Conservation (phyloP, 1,140 invertebrate genomes). For the Condylostylus longicornis region DNA sequence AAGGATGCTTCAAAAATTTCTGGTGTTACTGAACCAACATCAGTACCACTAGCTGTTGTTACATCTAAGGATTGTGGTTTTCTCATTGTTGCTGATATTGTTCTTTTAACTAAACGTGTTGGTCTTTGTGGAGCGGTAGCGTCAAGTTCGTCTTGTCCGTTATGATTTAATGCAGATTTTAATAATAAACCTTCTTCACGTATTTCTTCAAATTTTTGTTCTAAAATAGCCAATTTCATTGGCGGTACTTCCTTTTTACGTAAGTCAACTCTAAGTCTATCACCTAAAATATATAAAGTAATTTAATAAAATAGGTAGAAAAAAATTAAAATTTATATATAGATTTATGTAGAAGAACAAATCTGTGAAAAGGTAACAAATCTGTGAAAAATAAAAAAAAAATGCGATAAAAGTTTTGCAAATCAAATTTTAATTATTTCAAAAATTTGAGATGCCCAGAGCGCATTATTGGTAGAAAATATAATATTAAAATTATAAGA, state of each 20-base stretch:
- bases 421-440: too few relatives aligned
- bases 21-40: constrained; percentile 76
- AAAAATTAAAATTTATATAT: background rate
- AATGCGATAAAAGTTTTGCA: too few relatives aligned
- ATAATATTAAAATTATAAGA: too few relatives aligned
- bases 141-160: constrained; percentile 22
- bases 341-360: background rate
- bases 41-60: constrained; percentile 10
- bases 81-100: constrained; percentile 8
- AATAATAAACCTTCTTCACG: constrained; percentile 62
- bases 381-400: background rate
- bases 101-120: constrained; percentile 26
- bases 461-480: too few relatives aligned
- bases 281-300: constrained; percentile 31
- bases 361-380: background rate
- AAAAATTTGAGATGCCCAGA: too few relatives aligned
- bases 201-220: constrained; percentile 77
- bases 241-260: constrained; percentile 68
- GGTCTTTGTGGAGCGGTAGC: constrained; percentile 18
- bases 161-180: constrained; percentile 40
- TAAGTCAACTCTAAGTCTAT: constrained; percentile 69
- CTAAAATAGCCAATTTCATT: constrained; percentile 61
- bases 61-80: constrained; percentile 8
- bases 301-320: background rate
- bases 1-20: constrained; percentile 76